Conservation (phyloP, 2,888 invertebrate genomes). For the Nomada hirtipes region DNA sequence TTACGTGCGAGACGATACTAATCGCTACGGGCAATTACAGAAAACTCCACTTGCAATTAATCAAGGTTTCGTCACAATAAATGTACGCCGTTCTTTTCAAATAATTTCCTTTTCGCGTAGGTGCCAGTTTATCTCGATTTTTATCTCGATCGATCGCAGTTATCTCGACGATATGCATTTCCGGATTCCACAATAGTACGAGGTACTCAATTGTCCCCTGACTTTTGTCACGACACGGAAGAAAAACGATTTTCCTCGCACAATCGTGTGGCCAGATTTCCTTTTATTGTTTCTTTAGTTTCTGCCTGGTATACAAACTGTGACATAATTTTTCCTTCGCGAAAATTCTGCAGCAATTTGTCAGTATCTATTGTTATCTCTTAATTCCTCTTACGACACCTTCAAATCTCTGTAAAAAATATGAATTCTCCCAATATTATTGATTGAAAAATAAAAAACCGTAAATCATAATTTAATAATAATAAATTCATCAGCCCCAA, state of each 20-base stretch:
- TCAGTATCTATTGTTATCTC: not conserved
- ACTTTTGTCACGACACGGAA: conserved; percentile 7
- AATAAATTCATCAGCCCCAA: too few relatives aligned
- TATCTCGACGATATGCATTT: conserved; percentile 27
- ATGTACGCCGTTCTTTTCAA: not conserved
- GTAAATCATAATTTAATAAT: too few relatives aligned
- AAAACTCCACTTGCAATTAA: not conserved
- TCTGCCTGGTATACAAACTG: not conserved
- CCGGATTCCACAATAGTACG: conserved; percentile 26
- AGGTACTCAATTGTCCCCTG: conserved; percentile 14
- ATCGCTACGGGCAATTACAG: not conserved
- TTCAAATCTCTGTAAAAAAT: not conserved
- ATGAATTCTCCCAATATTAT: not conserved
- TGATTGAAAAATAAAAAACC: too few relatives aligned
- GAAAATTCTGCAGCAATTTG: not conserved
- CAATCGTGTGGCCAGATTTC: not conserved
- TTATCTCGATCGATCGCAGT: conserved; percentile 24
- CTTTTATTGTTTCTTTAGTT: not conserved
- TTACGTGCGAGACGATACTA: not conserved
- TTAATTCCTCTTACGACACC: too few relatives aligned
- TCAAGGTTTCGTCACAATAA: not conserved
- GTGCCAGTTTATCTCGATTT: conserved; percentile 10
- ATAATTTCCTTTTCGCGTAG: not conserved
- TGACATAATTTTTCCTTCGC: not conserved
- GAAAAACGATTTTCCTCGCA: conserved; percentile 14